phyloP scores from a whole-genome alignment of 1,140 invertebrate species.

The Tetraneura akinire region DNA sequence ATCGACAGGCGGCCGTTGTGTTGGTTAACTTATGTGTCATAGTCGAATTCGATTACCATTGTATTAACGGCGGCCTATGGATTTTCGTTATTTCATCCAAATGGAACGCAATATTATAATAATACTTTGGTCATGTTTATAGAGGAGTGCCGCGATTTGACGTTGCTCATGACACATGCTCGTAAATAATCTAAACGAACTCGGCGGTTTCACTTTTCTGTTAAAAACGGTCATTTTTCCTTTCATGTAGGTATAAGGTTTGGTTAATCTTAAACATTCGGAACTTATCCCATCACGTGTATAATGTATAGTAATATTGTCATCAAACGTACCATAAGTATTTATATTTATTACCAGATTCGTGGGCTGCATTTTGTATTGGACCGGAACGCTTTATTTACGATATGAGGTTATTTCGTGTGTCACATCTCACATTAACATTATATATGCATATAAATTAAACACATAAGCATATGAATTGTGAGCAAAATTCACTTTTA shows the following conservation, averaged over 20 bases:
- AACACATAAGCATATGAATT: no score
- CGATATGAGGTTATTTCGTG: constrained; percentile 1
- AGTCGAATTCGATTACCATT: neutral
- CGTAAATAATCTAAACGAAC: no score
- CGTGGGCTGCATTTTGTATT: neutral
- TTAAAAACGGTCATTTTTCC: neutral
- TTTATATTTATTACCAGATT: neutral
- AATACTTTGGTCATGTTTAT: neutral
- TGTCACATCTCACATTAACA: neutral
- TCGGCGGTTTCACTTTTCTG: neutral
- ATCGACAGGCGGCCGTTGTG: no score
- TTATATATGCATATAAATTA: no score
- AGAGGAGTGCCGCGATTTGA: neutral
- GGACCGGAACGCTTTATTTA: neutral
- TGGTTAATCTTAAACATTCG: neutral
- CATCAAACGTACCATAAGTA: neutral
- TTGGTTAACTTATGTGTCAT: neutral
- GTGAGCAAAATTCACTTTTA: constrained; percentile 30
- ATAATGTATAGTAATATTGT: neutral
- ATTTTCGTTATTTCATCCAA: neutral
- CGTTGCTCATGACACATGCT: neutral
- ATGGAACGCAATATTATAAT: neutral
- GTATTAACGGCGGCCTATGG: neutral
- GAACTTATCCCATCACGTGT: neutral
- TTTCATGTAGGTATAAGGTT: neutral